A percentile compares a stretch with the other conserved stretches of the same genome.
These are phyloP conservation scores for Herpailurus yagouaroundi DNA, from an alignment of 2,113 vertebrate species.

Conservation along the genomic window DNA sequence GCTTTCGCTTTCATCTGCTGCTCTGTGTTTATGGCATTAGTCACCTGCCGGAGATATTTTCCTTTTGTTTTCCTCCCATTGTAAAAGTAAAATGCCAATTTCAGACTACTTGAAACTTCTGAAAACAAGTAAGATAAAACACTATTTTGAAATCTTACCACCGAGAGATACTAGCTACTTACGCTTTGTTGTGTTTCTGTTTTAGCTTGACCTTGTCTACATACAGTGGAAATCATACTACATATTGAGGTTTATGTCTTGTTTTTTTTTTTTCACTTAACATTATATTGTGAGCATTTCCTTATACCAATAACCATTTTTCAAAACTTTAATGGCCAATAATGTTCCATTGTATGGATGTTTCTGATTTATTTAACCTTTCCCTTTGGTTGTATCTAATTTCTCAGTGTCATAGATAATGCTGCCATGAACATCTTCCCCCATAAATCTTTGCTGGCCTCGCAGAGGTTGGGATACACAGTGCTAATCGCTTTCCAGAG, in stretches of 20 bases:
- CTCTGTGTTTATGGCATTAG: background rate
- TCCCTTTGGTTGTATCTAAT: background rate
- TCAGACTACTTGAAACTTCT: background rate
- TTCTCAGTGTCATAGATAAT: background rate
- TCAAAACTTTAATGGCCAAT: background rate
- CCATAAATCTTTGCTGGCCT: background rate
- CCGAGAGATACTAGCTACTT: background rate
- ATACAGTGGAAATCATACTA: background rate
- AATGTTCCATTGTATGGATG: background rate
- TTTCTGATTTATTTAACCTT: conserved; percentile 30
- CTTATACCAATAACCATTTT: background rate
- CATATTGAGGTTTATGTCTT: background rate
- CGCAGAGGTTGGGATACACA: background rate
- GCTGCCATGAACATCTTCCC: background rate
- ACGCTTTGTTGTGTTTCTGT: background rate
- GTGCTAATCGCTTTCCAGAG: background rate
- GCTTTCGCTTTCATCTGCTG: background rate
- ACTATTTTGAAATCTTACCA: background rate
- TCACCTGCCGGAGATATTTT: background rate
- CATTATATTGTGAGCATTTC: background rate
- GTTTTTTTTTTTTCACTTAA: background rate
- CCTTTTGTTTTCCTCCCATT: background rate
- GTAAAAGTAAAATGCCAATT: background rate
- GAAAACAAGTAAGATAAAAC: background rate
- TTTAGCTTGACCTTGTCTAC: background rate